These are phyloP conservation scores for Erpetoichthys calabaricus DNA, from an alignment of 2,797 vertebrate species.

Conservation along the genomic window DNA sequence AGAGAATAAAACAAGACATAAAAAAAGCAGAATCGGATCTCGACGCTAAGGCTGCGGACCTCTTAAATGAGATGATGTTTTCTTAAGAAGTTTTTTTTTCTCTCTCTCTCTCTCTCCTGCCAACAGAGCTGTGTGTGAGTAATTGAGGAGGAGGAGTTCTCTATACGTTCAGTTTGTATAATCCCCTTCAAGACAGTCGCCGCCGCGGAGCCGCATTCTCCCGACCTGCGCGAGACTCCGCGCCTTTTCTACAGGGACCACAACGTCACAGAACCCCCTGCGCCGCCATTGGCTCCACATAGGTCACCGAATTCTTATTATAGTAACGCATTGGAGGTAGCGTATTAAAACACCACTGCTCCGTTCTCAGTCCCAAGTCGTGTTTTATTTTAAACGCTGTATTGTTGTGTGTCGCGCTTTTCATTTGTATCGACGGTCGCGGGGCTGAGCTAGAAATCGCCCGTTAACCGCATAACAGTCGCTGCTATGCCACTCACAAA, in stretches of 20 bases:
- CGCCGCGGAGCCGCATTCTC: slow-evolving; percentile 44
- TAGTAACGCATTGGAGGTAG: slow-evolving; percentile 32
- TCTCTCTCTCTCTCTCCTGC: slow-evolving; percentile 16
- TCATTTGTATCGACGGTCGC: too few relatives aligned
- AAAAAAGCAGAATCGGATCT: slow-evolving; percentile 17
- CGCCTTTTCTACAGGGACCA: slow-evolving; percentile 89
- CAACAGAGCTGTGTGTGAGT: slow-evolving; percentile 42
- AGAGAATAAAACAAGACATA: slow-evolving; percentile 7
- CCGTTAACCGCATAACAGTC: too few relatives aligned
- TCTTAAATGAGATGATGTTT: slow-evolving; percentile 31
- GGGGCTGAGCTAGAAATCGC: too few relatives aligned
- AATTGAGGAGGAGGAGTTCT: slow-evolving; percentile 51
- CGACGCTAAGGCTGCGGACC: slow-evolving; percentile 28
- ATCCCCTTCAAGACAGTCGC: slow-evolving; percentile 41
- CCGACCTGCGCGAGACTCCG: slow-evolving; percentile 60
- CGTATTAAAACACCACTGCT: slow-evolving; percentile 6
- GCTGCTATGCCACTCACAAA: too few relatives aligned
- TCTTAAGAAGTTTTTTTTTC: slow-evolving; percentile 26
- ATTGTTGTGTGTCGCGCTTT: too few relatives aligned
- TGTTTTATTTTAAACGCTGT: too few relatives aligned
- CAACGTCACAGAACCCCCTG: slow-evolving; percentile 73
- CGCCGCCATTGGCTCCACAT: slow-evolving; percentile 67
- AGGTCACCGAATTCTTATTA: slow-evolving; percentile 47
- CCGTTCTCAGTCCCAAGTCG: too few relatives aligned
- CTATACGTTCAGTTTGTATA: slow-evolving; percentile 52